Percentiles rank a stretch among this genome's conserved stretches.
phyloP scores from a whole-genome alignment of 2,888 invertebrate genomes.

The Stenolophus ochropezus region DNA sequence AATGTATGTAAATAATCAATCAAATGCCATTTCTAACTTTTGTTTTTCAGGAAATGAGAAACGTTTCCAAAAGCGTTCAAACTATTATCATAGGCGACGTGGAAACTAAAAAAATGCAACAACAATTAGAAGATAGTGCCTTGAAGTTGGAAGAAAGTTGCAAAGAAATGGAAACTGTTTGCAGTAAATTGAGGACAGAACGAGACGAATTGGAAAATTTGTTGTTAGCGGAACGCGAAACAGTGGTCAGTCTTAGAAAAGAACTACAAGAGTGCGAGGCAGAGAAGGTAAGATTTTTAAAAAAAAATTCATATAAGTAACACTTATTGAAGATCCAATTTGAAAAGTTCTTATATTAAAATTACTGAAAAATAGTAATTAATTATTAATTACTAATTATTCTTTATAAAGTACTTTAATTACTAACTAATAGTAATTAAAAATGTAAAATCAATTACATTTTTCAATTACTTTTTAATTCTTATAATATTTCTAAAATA shows the following conservation, averaged over 20 bases:
- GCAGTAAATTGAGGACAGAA: conserved; percentile 69
- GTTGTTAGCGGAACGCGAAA: conserved; percentile 67
- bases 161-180: conserved; percentile 70
- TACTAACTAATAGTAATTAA: no score
- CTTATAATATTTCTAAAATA: no score
- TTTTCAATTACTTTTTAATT: no score
- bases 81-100: conserved; percentile 63
- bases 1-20: background rate
- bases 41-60: conserved; percentile 12
- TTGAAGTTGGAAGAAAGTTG: conserved; percentile 70
- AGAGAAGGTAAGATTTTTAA: conserved; percentile 45
- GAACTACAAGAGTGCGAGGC: conserved; percentile 67
- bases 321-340: no score
- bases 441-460: no score
- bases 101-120: conserved; percentile 68
- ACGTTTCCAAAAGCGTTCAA: conserved; percentile 10
- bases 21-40: background rate
- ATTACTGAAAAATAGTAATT: no score
- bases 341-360: no score
- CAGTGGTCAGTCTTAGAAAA: conserved; percentile 66
- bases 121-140: conserved; percentile 70
- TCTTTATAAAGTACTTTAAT: no score
- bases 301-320: no score
- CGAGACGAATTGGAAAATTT: conserved; percentile 68
- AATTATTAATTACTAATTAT: no score